Evolutionary conservation across 2,113 vertebrate species (phyloP).

Genomic region (Chlorocebus sabaeus): DNA sequence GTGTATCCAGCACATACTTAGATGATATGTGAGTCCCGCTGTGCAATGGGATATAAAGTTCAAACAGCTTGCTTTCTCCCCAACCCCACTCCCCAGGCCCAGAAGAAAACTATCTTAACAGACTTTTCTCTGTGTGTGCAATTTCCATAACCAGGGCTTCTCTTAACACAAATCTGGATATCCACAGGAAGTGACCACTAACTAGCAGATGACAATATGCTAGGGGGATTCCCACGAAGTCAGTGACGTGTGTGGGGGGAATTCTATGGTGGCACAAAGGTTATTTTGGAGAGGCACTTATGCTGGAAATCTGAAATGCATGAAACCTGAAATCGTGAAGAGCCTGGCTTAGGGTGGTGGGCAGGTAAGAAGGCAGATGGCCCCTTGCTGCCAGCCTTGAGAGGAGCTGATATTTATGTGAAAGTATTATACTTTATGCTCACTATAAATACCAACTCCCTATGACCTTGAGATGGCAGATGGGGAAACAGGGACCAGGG

Average conservation of each 20-base stretch:
- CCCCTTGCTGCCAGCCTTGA: fast-evolving
- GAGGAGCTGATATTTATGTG: not conserved
- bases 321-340: no score
- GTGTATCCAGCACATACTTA: no score
- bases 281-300: fast-evolving
- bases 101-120: not conserved
- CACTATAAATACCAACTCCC: not conserved
- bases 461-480: not conserved
- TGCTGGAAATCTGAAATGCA: fast-evolving
- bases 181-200: not conserved
- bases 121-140: fast-evolving
- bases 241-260: fast-evolving
- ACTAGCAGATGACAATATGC: fast-evolving
- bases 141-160: not conserved
- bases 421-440: not conserved
- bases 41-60: not conserved
- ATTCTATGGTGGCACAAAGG: fast-evolving
- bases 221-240: fast-evolving
- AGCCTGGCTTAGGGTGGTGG: fast-evolving
- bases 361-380: fast-evolving
- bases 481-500: not conserved
- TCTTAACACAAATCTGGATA: not conserved
- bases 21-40: not conserved
- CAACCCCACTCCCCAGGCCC: fast-evolving
- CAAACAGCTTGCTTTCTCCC: not conserved